Evolutionary conservation across 1,140 invertebrate genomes (phyloP).

Genomic region (Caenorhabditis remanei): DNA sequence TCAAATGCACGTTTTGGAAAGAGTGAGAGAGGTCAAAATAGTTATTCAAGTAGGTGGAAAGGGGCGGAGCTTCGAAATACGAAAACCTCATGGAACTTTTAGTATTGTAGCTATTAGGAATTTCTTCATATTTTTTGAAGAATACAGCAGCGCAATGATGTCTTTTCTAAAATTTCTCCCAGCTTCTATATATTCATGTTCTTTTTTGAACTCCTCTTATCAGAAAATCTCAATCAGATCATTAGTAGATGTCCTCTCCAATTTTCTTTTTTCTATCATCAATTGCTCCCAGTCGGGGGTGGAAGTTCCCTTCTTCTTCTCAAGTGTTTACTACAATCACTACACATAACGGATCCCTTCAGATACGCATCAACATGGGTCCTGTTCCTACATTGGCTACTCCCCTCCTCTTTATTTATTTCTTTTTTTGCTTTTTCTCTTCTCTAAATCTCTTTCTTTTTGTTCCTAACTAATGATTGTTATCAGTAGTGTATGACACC

Average conservation of each 20-base stretch:
- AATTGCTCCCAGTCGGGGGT: constrained; percentile 44
- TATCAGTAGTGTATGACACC: constrained; percentile 33
- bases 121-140: no score
- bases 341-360: constrained; percentile 38
- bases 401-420: neutral
- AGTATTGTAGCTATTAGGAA: no score
- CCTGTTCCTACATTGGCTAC: constrained; percentile 20
- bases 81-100: no score
- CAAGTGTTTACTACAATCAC: constrained; percentile 49
- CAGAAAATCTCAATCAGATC: neutral
- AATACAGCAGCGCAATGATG: no score
- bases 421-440: neutral
- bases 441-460: constrained; percentile 21
- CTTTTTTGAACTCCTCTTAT: constrained; percentile 3
- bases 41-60: no score
- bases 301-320: constrained; percentile 39
- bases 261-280: constrained; percentile 44
- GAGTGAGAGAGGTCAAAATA: neutral
- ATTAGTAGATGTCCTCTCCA: constrained; percentile 10
- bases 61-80: no score
- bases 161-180: no score
- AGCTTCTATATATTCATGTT: neutral
- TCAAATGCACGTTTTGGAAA: constrained; percentile 19
- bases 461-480: constrained; percentile 6
- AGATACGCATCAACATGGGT: constrained; percentile 26